Base-by-base conservation (phyloP, 2,797 vertebrate genomes). In the Gastrophryne carolinensis region DNA sequence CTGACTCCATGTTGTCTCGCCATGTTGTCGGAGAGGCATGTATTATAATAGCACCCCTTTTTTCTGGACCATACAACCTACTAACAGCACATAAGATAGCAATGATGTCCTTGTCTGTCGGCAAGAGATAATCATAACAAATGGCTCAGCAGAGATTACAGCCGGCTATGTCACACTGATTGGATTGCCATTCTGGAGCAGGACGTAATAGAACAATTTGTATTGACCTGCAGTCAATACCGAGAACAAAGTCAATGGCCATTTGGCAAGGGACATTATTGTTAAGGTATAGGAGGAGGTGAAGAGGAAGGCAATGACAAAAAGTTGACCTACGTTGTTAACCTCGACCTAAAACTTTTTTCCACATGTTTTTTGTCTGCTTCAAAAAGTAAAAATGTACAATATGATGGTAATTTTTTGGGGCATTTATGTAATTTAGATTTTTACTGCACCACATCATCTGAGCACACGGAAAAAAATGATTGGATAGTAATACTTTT, bases 101-200 rank as follows among this genome's bases (percentile, higher is more conserved):
- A 77, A 77, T 77, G 66, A 56, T 71, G 47, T 64, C 53, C 74
- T 71, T 77, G 73, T 75, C 64, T 75, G 73, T 75, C 60, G 67
- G 57, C 60, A 77, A 64, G 67, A 57, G 75, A 71, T 77, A 77
- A 77, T 77, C 29, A 77, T 63, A 77, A 71, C 52, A 72, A 77
- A 77, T 72, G 50, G 67, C 58, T 72, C 67, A 65, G 37, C 69
- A 44, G 60, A 71, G 67, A 77, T 77, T 77, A 77, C 37, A 41
- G 65, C 50, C 37, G 49, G 37, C 66, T 39, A 35, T 71, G 66
- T 63, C 73, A 64, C 41, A 35, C 49, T 77, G 74, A 71, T 77
- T 70, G 74, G 57, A 66, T 77, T 63, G 26, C 50, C 52, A 56
- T 56, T 77, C 74, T 56, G 37, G 58, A 50, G 56, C 29, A 47